phyloP scores from a whole-genome alignment of 2,113 vertebrate genomes.

The Sardina pilchardus region DNA sequence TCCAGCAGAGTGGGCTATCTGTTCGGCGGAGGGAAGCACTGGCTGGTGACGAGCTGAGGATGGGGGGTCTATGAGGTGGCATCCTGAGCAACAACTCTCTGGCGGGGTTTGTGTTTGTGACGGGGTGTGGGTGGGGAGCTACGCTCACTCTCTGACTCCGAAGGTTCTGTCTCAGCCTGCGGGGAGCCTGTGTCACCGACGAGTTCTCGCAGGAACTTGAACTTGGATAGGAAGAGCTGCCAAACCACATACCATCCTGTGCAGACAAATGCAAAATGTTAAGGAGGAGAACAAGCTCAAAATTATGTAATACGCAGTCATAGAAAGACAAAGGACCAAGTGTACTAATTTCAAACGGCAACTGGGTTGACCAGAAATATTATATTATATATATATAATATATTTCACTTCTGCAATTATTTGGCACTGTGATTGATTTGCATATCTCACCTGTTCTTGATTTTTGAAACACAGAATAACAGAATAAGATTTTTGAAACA shows the following conservation, averaged over 20 bases:
- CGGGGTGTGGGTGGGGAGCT: slow-evolving; percentile 64
- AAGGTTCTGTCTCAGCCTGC: slow-evolving; percentile 80
- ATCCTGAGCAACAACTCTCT: slow-evolving; percentile 75
- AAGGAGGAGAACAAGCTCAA: background rate
- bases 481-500: background rate
- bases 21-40: background rate
- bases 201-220: slow-evolving; percentile 95
- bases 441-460: background rate
- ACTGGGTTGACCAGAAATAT: too few relatives aligned
- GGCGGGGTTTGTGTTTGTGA: slow-evolving; percentile 78
- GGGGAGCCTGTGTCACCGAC: slow-evolving; percentile 89
- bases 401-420: too few relatives aligned
- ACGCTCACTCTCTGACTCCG: slow-evolving; percentile 79
- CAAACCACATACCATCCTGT: slow-evolving; percentile 98
- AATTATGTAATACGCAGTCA: background rate
- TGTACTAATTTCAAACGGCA: background rate
- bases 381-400: too few relatives aligned
- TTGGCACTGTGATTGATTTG: too few relatives aligned
- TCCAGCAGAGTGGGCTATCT: background rate
- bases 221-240: slow-evolving; percentile 97
- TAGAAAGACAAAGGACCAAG: background rate
- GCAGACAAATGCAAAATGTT: slow-evolving; percentile 36
- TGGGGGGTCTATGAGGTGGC: slow-evolving; percentile 65
- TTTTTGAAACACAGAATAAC: background rate
- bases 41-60: slow-evolving; percentile 7